Percentiles rank a stretch among this genome's conserved stretches.
Evolutionary conservation across 1,140 invertebrate genomes (phyloP).

Genomic region (Sarcophaga peregrina): DNA sequence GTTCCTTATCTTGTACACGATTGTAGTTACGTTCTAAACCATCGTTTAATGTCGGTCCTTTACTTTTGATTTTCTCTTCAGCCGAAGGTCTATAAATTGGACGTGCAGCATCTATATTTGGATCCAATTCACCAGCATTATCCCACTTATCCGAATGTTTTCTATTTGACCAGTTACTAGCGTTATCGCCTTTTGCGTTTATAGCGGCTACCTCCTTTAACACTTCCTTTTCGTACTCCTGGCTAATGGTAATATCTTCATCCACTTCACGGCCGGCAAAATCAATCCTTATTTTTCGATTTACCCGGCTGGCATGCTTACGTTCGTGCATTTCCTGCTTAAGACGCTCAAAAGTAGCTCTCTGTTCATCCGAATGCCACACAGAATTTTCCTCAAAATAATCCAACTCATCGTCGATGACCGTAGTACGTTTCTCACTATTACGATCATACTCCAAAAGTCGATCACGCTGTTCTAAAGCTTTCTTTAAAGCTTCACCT

Average conservation of each 20-base stretch:
- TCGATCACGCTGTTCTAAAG: constrained; percentile 82
- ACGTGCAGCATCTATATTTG: constrained; percentile 44
- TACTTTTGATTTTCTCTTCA: constrained; percentile 43
- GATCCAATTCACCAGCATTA: constrained; percentile 45
- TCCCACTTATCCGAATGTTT: constrained; percentile 43
- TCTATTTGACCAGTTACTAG: constrained; percentile 45
- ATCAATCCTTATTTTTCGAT: constrained; percentile 83
- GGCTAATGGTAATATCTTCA: constrained; percentile 68
- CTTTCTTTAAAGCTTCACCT: constrained; percentile 71
- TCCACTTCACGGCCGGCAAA: constrained; percentile 77
- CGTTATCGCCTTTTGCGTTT: constrained; percentile 43
- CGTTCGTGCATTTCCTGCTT: constrained; percentile 76
- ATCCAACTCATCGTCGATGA: constrained; percentile 95
- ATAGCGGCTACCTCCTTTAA: constrained; percentile 64
- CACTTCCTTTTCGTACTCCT: constrained; percentile 68
- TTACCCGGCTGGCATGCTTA: constrained; percentile 76
- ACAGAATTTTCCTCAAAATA: constrained; percentile 86
- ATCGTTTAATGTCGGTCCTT: constrained; percentile 41
- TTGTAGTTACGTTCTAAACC: constrained; percentile 60
- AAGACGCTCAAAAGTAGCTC: constrained; percentile 76
- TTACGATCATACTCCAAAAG: constrained; percentile 89
- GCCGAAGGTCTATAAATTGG: constrained; percentile 45
- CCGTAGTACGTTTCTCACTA: constrained; percentile 85
- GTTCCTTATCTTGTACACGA: constrained; percentile 84
- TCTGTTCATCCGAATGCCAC: constrained; percentile 82